Conservation (phyloP, 2,113 vertebrate genomes). For the Caloenas nicobarica region DNA sequence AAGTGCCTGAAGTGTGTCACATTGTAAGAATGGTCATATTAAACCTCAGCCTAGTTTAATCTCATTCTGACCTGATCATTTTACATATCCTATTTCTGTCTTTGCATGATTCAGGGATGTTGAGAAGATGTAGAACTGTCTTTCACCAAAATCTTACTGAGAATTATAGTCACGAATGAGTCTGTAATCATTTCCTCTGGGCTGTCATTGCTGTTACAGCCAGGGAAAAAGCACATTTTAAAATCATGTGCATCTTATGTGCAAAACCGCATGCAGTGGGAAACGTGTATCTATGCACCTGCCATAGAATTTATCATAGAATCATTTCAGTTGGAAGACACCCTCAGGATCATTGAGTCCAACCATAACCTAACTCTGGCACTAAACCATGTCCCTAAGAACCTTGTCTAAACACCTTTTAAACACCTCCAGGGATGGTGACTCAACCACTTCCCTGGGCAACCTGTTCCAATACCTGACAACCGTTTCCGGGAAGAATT, state of each 20-base stretch:
- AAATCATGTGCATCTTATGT: background rate
- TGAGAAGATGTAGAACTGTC: background rate
- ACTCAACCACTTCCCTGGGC: no score
- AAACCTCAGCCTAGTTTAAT: background rate
- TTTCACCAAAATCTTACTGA: background rate
- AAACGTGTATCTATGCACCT: fast-evolving
- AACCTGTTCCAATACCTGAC: no score
- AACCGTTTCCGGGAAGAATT: no score
- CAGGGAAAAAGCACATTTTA: background rate
- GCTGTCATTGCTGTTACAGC: background rate
- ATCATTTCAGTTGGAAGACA: no score
- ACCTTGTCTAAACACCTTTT: no score
- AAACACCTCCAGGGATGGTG: no score
- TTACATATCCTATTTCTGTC: background rate
- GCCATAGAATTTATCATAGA: background rate
- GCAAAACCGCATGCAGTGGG: background rate
- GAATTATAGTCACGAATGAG: background rate
- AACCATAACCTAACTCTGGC: no score
- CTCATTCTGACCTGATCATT: background rate
- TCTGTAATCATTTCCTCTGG: background rate
- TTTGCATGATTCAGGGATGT: background rate
- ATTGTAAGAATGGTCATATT: background rate
- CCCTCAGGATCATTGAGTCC: no score
- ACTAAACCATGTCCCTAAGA: no score
- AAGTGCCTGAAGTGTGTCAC: background rate